Evolutionary conservation across 2,113 vertebrate genomes (phyloP).

Genomic region (Gymnarchus niloticus): DNA sequence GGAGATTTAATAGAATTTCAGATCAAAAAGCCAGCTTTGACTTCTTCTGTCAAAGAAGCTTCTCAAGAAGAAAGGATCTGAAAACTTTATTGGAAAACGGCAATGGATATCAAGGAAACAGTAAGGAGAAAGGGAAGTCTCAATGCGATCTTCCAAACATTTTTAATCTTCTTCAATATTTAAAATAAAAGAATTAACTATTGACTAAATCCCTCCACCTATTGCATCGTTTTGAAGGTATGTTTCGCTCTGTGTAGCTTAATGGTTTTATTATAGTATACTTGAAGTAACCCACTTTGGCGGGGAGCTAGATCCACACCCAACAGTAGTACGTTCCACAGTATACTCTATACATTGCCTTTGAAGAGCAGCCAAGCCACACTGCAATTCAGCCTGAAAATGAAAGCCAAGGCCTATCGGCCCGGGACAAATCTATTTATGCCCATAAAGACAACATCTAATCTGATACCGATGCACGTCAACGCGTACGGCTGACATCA

Average conservation of each 20-base stretch:
- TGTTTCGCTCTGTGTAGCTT: neutral
- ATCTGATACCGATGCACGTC: slow-evolving; percentile 30
- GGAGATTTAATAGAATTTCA: slow-evolving; percentile 45
- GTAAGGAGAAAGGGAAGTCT: neutral
- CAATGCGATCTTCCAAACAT: neutral
- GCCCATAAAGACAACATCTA: slow-evolving; percentile 44
- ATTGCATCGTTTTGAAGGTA: neutral
- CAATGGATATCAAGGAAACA: neutral
- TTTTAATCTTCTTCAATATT: neutral
- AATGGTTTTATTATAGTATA: no score
- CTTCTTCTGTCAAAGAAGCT: slow-evolving; percentile 15
- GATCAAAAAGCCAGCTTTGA: slow-evolving; percentile 28
- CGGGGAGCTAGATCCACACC: neutral
- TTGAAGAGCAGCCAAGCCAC: slow-evolving; percentile 58
- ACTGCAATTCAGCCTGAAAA: slow-evolving; percentile 31
- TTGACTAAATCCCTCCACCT: neutral
- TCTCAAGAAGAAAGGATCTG: neutral
- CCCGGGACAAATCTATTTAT: slow-evolving; percentile 59
- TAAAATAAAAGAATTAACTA: neutral
- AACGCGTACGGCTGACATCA: neutral
- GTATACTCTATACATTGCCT: slow-evolving; percentile 27
- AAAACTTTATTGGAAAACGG: slow-evolving; percentile 15
- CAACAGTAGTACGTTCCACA: neutral
- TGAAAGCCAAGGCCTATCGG: slow-evolving; percentile 42
- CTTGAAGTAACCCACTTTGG: neutral